These are phyloP conservation scores for Microcebus jonahi DNA, from an alignment of 2,113 vertebrate genomes.

Conservation along the genomic window DNA sequence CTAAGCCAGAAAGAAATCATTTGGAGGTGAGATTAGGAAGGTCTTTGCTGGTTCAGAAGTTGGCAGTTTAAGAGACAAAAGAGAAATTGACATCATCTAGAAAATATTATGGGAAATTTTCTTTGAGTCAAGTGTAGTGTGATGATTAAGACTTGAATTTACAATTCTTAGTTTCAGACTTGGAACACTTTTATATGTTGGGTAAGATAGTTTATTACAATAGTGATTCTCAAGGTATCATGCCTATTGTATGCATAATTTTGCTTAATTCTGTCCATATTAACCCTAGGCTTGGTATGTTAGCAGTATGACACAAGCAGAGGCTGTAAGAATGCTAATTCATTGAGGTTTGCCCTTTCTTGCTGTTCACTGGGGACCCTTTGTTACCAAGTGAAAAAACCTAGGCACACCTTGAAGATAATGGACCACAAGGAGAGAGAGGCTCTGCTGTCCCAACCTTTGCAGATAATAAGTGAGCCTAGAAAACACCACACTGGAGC, in stretches of 20 bases:
- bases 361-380: not conserved
- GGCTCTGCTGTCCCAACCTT: not conserved
- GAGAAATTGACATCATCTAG: not conserved
- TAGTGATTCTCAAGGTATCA: not conserved
- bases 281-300: not conserved
- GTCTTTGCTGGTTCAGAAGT: not conserved
- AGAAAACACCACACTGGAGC: not conserved
- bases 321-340: not conserved
- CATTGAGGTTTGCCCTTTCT: not conserved
- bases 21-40: not conserved
- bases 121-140: not conserved
- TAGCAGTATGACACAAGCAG: not conserved
- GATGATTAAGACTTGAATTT: not conserved
- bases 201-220: not conserved
- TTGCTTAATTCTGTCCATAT: not conserved
- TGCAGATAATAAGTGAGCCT: not conserved
- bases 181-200: not conserved
- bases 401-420: not conserved
- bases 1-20: slow-evolving; percentile 11
- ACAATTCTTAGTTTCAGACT: not conserved
- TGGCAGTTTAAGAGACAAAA: slow-evolving; percentile 14
- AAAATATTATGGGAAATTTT: not conserved
- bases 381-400: not conserved
- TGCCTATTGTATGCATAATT: not conserved
- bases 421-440: not conserved